Base-by-base conservation (phyloP, 2,888 invertebrate genomes). In the Pyrrhia umbra region DNA sequence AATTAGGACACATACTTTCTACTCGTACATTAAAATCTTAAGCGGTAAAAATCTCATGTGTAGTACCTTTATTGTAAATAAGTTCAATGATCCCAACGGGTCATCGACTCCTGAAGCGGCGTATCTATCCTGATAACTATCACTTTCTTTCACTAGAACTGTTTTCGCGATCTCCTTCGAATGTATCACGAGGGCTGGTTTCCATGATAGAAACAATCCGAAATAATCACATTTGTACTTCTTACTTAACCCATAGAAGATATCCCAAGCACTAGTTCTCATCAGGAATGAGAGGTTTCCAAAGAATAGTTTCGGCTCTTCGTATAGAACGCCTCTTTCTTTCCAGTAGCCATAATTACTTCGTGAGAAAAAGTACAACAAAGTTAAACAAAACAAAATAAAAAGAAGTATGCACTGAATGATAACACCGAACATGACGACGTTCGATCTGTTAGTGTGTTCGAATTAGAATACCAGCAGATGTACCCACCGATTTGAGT, bases 21-120 rank as follows among this genome's bases (percentile, higher is more conserved):
- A n/a, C n/a, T n/a, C n/a, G n/a, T n/a, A n/a, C n/a, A n/a, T n/a
- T n/a, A n/a, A n/a, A n/a, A n/a, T n/a, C n/a, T n/a, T n/a, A n/a
- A n/a, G n/a, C n/a, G n/a, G n/a, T n/a, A n/a, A n/a, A n/a, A n/a
- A n/a, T n/a, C n/a, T n/a, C n/a, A n/a, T n/a, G n/a, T n/a, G n/a
- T n/a, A n/a, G n/a, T 84, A 91, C 92, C 83, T 90, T 90, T 0
- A 91, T 75, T 8, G 87, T 83, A 65, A 92, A 92, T n/a, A 93
- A 77, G 77, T 92, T 92, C 25, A 92, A 76, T 1, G 90, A 82
- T 1, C 92, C 92, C 46, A 92, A 77, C 1, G 90, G 90, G 68
- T 93, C 92, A 2, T 52, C 56, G 15, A 81, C 77, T 8, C 87
- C 83, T 0, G 88, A 73, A 46, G 86, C 88, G 42, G 81, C 49